These are phyloP conservation scores for Grus americana DNA, from an alignment of 2,113 vertebrate genomes.

Conservation along the genomic window DNA sequence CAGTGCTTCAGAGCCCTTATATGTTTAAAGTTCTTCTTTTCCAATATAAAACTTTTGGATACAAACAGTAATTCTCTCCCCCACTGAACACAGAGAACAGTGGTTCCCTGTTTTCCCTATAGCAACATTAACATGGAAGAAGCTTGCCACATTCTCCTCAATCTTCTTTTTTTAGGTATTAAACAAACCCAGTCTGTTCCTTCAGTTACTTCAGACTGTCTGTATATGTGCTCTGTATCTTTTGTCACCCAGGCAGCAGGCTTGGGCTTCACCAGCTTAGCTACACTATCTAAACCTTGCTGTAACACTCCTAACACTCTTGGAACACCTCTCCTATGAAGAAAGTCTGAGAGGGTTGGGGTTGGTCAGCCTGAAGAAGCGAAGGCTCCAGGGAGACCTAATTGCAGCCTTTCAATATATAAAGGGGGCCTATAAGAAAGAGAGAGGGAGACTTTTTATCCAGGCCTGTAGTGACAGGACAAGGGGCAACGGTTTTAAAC, in stretches of 20 bases:
- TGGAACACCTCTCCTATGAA: neutral
- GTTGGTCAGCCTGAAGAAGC: neutral
- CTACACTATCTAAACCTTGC: neutral
- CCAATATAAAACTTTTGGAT: neutral
- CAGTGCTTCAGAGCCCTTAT: neutral
- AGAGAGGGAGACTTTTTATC: neutral
- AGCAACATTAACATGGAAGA: neutral
- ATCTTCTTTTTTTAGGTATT: neutral
- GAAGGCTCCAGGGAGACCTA: neutral
- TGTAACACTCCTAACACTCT: neutral
- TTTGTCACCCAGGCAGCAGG: neutral
- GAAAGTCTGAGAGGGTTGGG: neutral
- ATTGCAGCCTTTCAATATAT: neutral
- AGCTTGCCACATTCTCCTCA: neutral
- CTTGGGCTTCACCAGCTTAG: neutral
- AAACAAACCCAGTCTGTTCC: neutral
- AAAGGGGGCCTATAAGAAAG: neutral
- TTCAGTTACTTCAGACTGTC: neutral
- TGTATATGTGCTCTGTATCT: neutral
- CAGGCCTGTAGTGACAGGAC: neutral
- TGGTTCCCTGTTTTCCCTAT: neutral
- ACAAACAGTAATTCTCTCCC: neutral
- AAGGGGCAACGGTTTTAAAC: neutral
- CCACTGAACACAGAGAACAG: neutral
- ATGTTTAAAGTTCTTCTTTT: neutral